Evolutionary conservation across 2,888 invertebrate species (phyloP).

Genomic region (Lepas anatifera): DNA sequence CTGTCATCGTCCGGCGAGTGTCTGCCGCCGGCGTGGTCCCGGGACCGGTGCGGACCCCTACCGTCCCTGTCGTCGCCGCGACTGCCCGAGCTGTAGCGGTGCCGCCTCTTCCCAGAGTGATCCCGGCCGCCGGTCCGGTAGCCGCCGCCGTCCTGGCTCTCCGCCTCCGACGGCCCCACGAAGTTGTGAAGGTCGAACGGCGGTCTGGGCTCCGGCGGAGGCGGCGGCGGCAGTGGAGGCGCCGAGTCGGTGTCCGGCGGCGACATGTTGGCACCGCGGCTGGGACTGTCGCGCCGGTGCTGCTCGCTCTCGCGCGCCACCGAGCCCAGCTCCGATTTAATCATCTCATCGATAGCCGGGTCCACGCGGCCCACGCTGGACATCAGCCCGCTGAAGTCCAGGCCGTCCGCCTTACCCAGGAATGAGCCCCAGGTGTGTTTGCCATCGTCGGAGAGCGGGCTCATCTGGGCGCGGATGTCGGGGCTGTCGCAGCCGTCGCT

Average conservation of each 20-base stretch:
- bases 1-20: background rate
- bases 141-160: background rate
- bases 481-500: background rate
- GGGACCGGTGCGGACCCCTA: too few species aligned
- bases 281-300: background rate
- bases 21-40: background rate
- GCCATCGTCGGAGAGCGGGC: conserved; percentile 12
- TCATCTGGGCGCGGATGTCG: conserved; percentile 12
- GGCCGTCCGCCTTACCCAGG: background rate
- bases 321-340: conserved; percentile 1
- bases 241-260: background rate
- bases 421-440: conserved; percentile 1
- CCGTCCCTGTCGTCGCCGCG: background rate
- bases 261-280: background rate
- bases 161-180: background rate
- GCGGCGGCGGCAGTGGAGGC: background rate
- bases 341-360: conserved; percentile 11
- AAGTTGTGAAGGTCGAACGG: background rate
- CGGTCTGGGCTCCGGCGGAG: background rate
- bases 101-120: too few species aligned
- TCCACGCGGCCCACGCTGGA: background rate
- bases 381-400: conserved; percentile 5
- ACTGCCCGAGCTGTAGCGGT: background rate
- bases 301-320: background rate
- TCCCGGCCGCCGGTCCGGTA: background rate